These are phyloP conservation scores for Cnemophilus loriae DNA, from an alignment of 2,113 vertebrate genomes.

Conservation along the genomic window DNA sequence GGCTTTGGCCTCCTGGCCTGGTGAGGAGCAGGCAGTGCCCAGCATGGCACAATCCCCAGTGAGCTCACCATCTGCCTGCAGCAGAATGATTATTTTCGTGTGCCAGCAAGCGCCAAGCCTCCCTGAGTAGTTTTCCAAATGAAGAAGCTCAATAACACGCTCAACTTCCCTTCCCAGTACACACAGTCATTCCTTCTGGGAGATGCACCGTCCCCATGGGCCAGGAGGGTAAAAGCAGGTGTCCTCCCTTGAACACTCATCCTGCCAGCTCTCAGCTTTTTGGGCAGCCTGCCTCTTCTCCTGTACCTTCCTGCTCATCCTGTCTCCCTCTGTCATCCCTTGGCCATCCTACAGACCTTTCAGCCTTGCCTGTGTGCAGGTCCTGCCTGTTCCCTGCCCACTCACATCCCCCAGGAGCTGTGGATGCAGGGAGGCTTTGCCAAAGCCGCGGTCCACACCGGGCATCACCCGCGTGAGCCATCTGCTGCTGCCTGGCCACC, in stretches of 20 bases:
- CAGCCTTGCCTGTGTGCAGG: neutral
- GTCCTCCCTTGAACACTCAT: fast-evolving
- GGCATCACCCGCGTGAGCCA: neutral
- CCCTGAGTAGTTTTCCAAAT: neutral
- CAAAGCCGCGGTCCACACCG: fast-evolving
- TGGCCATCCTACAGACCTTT: neutral
- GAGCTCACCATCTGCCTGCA: neutral
- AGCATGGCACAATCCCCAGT: fast-evolving
- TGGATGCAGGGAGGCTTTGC: neutral
- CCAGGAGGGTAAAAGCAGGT: neutral
- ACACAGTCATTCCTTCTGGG: fast-evolving
- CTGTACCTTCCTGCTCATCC: neutral
- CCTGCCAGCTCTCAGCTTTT: neutral
- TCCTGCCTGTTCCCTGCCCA: neutral
- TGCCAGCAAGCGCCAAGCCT: neutral
- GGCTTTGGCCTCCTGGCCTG: neutral
- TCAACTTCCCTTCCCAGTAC: neutral
- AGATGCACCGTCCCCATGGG: fast-evolving
- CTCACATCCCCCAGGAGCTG: neutral
- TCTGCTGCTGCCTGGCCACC: neutral
- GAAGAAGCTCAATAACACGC: neutral
- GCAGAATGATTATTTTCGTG: neutral
- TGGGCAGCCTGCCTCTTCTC: neutral
- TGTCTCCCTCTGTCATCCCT: neutral
- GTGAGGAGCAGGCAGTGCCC: neutral